phyloP scores from a whole-genome alignment of 1,140 invertebrate species.

The Drosophila gunungcola region DNA sequence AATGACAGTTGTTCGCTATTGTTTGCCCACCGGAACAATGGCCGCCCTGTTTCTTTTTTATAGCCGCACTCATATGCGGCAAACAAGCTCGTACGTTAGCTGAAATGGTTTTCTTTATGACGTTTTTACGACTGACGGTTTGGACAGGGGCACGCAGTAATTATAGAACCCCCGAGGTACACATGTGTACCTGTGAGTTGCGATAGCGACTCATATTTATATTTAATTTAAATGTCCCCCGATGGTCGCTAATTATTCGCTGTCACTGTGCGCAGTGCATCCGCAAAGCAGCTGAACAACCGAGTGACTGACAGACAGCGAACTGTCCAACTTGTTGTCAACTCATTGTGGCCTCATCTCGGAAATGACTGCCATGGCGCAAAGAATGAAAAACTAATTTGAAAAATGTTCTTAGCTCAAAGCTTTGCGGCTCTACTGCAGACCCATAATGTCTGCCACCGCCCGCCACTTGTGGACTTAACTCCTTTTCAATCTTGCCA shows the following conservation, averaged over 20 bases:
- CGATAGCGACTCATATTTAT: conserved; percentile 66
- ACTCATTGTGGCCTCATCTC: conserved; percentile 46
- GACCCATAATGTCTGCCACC: conserved; percentile 20
- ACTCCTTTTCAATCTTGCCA: conserved; percentile 75
- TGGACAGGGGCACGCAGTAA: conserved; percentile 50
- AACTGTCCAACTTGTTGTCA: conserved; percentile 48
- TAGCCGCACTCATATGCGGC: conserved; percentile 10
- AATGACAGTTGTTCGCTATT: conserved; percentile 62
- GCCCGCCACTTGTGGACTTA: conserved; percentile 31
- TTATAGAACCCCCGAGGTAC: conserved; percentile 49
- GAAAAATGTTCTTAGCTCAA: conserved; percentile 65
- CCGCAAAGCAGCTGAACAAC: conserved; percentile 42
- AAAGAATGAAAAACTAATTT: conserved; percentile 76
- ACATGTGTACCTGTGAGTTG: conserved; percentile 13
- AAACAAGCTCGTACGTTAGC: conserved; percentile 47
- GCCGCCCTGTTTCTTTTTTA: conserved; percentile 30
- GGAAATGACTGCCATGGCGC: conserved; percentile 13
- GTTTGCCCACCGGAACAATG: conserved; percentile 49
- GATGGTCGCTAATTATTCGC: conserved; percentile 71
- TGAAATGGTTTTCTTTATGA: conserved; percentile 76
- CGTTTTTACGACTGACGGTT: conserved; percentile 69
- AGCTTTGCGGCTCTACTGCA: conserved; percentile 15
- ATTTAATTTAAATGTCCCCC: conserved; percentile 70
- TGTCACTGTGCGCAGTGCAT: conserved; percentile 56
- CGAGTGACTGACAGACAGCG: conserved; percentile 19